These are phyloP conservation scores for Dendrocopos noguchii DNA, from an alignment of 2,113 vertebrate species.

Conservation along the genomic window DNA sequence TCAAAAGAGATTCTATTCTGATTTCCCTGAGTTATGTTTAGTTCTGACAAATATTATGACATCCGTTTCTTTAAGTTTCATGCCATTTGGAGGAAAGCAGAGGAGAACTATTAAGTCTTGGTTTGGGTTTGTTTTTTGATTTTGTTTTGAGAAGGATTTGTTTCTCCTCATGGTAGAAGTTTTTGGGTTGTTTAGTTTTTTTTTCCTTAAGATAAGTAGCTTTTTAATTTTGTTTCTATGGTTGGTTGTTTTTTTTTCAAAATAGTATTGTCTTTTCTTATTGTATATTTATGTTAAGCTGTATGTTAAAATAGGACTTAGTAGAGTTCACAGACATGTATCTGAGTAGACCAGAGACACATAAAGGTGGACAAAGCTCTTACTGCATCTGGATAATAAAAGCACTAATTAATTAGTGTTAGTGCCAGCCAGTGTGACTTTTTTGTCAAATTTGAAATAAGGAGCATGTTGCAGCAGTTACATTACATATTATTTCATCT, in stretches of 20 bases:
- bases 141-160: not conserved
- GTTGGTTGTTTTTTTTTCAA: not conserved
- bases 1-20: not conserved
- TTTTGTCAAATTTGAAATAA: not conserved
- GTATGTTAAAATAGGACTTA: not conserved
- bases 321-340: not conserved
- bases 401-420: not conserved
- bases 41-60: not conserved
- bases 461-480: not conserved
- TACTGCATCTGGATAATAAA: not conserved
- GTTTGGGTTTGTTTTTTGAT: no score
- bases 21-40: not conserved
- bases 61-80: not conserved
- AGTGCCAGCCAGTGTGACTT: not conserved
- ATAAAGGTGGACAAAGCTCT: not conserved
- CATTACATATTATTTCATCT: not conserved
- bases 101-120: not conserved
- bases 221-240: not conserved
- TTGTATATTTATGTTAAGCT: not conserved
- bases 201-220: not conserved
- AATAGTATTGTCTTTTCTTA: not conserved
- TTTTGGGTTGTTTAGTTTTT: not conserved
- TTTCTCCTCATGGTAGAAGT: not conserved
- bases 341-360: not conserved
- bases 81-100: not conserved